Base-by-base conservation (phyloP, 2,797 vertebrate species). In the Stomatorhinus walkeri region DNA sequence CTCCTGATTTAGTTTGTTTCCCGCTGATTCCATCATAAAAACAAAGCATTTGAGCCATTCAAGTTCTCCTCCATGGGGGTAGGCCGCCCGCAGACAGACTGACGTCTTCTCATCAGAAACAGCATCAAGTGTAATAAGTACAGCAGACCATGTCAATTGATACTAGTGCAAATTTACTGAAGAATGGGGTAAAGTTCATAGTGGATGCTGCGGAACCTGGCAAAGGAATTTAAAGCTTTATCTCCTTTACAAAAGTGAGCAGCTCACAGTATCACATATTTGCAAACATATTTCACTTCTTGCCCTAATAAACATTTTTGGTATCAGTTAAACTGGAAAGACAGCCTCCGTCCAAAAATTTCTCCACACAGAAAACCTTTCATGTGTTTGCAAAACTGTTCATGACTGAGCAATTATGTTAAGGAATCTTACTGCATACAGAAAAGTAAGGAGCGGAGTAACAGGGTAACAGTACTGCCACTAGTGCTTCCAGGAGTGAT, bases 251-350 rank as follows among this genome's bases (percentile, higher is more conserved):
- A 84, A 84, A 84, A 49, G 46, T 22, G 81, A 49, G 22, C 81
- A 84, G 22, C 40, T 84, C 81, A 84, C 81, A 84, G 81, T 49
- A 84, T 84, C 12, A 22, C 46, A 49, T 49, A 86, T 86, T 28
- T 52, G 51, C 84, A 86, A 28, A 54, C 24, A 61, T 56, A 79
- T 83, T 87, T 87, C 85, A 79, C 22, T 8, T 32, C 83, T 87
- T 72, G 19, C 46, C 32, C 52, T 36, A 87, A 89, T 28, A 32
- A 72, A 40, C 40, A 59, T n/a, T 87, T 87, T 89, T 89, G 81
- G 81, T 85, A 85, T 84, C 9, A 85, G 16, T 68, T 51, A 16
- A 68, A 89, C 40, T 68, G 40, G 88, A 85, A 68, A 72, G 81
- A 89, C 59, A 36, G 64, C 64, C 28, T 32, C 28, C 4, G 43